Evolutionary conservation across 2,888 invertebrate species (phyloP).

Genomic region (Oeneis ivallda): DNA sequence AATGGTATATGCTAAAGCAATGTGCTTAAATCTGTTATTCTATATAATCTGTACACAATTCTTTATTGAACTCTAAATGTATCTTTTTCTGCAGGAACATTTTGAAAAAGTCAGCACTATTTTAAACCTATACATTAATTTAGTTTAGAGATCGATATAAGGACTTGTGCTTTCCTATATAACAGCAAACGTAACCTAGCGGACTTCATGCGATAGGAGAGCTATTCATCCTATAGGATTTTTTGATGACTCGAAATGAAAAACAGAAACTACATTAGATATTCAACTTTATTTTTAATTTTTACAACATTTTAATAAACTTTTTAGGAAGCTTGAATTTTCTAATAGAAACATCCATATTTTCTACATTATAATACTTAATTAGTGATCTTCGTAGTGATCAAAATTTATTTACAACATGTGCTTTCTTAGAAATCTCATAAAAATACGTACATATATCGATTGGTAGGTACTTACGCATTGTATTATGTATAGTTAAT

Average conservation of each 20-base stretch:
- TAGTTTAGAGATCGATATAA: no score
- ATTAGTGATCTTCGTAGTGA: conserved; percentile 1
- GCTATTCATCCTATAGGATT: background rate
- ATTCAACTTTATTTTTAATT: conserved; percentile 55
- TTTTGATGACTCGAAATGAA: conserved; percentile 7
- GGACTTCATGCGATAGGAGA: background rate
- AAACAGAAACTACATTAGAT: conserved; percentile 32
- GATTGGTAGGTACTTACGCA: no score
- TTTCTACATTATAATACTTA: conserved; percentile 9
- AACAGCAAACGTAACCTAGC: background rate
- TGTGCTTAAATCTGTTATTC: no score
- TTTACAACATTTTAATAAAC: conserved; percentile 52
- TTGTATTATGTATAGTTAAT: no score
- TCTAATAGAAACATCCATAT: conserved; percentile 59
- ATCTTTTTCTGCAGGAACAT: no score
- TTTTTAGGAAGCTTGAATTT: conserved; percentile 44
- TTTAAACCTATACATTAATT: no score
- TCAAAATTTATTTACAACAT: conserved; percentile 30
- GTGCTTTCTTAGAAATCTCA: background rate
- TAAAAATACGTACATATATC: no score
- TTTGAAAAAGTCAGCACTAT: no score
- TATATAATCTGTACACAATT: no score
- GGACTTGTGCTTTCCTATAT: no score
- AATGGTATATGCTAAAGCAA: no score
- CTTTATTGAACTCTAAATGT: no score